phyloP scores from a whole-genome alignment of 2,113 vertebrate species.

The Neolamprologus brichardi region DNA sequence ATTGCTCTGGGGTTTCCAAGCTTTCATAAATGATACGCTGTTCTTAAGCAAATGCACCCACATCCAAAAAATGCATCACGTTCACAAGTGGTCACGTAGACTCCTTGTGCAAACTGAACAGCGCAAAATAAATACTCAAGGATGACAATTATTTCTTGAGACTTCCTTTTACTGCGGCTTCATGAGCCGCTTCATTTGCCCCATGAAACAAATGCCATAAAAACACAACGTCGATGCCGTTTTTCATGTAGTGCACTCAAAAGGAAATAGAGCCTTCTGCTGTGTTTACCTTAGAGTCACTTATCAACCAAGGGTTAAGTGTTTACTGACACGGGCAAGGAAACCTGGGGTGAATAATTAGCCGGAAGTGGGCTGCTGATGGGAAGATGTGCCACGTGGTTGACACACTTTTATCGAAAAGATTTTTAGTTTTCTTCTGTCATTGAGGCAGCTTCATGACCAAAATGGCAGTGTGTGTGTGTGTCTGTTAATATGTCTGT shows the following conservation, averaged over 20 bases:
- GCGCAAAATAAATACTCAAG: neutral
- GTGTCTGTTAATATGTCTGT: neutral
- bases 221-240: neutral
- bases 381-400: neutral
- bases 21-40: neutral
- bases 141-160: neutral
- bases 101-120: neutral
- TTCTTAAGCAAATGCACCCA: neutral
- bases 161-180: neutral
- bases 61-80: neutral
- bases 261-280: neutral
- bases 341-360: neutral
- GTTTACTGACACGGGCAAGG: neutral
- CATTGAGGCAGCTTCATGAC: neutral
- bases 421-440: neutral
- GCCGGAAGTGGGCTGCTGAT: neutral
- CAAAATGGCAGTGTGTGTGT: neutral
- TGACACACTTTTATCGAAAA: neutral
- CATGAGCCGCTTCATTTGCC: neutral
- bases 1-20: neutral
- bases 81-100: neutral
- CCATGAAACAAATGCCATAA: neutral
- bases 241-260: neutral
- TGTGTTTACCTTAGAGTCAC: neutral
- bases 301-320: neutral